A percentile compares a stretch with the other conserved stretches of the same genome.
These are phyloP conservation scores for Metallyticus violacea DNA, from an alignment of 2,888 invertebrate genomes.

Conservation along the genomic window DNA sequence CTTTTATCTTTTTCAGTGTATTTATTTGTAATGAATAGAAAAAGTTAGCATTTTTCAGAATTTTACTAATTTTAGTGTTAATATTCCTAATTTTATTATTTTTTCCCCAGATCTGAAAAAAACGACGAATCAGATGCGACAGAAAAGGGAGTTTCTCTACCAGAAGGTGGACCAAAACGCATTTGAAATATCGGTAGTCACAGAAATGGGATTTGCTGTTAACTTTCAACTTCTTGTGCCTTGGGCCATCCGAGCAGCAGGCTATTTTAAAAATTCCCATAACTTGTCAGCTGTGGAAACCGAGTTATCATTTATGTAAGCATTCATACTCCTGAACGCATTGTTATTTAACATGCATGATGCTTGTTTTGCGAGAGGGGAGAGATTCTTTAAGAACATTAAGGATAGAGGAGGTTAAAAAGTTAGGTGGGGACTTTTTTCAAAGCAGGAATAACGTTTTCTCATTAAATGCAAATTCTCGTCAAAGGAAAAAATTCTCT, in stretches of 20 bases:
- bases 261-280: not conserved
- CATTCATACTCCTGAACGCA: not conserved
- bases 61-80: not conserved
- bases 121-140: slow-evolving; percentile 17
- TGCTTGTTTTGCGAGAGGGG: no score
- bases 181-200: slow-evolving; percentile 12
- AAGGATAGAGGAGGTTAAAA: no score
- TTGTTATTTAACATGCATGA: no score
- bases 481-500: no score
- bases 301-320: slow-evolving; percentile 22
- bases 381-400: no score
- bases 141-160: slow-evolving; percentile 24
- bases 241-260: slow-evolving; percentile 11
- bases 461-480: no score
- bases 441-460: no score
- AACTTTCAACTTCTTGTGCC: slow-evolving; percentile 25
- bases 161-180: slow-evolving; percentile 20
- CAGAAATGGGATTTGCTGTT: slow-evolving; percentile 32
- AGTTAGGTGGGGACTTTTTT: no score
- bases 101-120: slow-evolving; percentile 13
- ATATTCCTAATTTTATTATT: not conserved
- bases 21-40: not conserved
- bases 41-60: not conserved
- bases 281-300: not conserved
- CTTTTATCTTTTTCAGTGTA: no score